These are phyloP conservation scores for Dinoponera quadriceps DNA, from an alignment of 1,140 invertebrate genomes.

Conservation along the genomic window DNA sequence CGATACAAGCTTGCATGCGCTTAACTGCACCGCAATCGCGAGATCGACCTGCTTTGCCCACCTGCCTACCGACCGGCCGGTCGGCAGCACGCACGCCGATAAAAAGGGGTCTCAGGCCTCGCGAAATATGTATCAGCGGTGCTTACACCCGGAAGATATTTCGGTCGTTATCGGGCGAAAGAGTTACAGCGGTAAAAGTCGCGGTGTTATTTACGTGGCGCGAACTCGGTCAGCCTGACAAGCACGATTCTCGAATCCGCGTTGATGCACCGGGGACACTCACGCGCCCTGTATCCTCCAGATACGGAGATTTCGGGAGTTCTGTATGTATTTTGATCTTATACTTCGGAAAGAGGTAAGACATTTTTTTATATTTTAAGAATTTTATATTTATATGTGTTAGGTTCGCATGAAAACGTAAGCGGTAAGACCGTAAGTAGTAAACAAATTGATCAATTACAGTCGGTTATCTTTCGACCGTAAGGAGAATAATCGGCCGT, in stretches of 20 bases:
- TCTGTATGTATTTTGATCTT: too few relatives aligned
- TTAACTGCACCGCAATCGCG: slow-evolving; percentile 68
- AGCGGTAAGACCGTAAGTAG: too few relatives aligned
- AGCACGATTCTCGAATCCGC: slow-evolving; percentile 2
- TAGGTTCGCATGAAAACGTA: too few relatives aligned
- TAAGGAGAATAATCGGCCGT: too few relatives aligned
- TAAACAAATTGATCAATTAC: too few relatives aligned
- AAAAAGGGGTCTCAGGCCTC: slow-evolving; percentile 47
- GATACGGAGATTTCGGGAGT: too few relatives aligned
- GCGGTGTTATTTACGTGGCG: neutral
- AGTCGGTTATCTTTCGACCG: too few relatives aligned
- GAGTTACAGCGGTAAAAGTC: slow-evolving; percentile 7
- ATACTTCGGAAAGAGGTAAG: too few relatives aligned
- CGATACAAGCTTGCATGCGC: slow-evolving; percentile 69
- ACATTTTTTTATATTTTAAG: too few relatives aligned
- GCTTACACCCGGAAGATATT: slow-evolving; percentile 41
- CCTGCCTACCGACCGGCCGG: neutral
- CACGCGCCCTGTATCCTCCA: too few relatives aligned
- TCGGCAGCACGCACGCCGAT: slow-evolving; percentile 65
- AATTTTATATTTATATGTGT: too few relatives aligned
- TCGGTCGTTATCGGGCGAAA: slow-evolving; percentile 42
- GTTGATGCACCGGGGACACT: too few relatives aligned
- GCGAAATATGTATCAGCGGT: slow-evolving; percentile 47
- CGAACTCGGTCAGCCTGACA: neutral
- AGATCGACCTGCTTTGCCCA: slow-evolving; percentile 29